Evolutionary conservation across 2,113 vertebrate species (phyloP), one percentile per base, ranked within the genome.

Genomic region (Ursus arctos): DNA sequence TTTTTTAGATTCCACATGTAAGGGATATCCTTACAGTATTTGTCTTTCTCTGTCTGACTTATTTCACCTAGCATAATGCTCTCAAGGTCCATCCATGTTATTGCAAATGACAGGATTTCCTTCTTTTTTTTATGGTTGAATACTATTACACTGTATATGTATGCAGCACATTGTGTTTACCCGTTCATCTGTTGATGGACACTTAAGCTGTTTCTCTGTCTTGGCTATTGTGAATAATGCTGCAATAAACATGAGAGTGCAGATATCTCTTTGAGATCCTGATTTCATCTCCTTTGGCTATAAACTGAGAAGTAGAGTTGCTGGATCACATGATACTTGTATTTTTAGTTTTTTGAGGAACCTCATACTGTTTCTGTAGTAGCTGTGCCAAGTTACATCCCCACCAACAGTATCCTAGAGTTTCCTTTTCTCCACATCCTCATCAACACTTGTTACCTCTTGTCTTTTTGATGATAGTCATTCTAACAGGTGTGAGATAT

Each of bases 291-390:
- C 55, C 47, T 88, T 88, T 83, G 67, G 49, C 16, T 76, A 40
- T 14, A 59, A 76, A 63, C 47, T 13, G 26, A 55, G 36, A 57
- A 49, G 18, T 57, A 67, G 67, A n/a, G 33, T 14, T 93, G 47
- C 69, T 59, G 67, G 57, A 51, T 88, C 84, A 76, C 47, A 76
- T 40, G 15, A 18, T 61, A 82, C 33, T 40, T 82, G 18, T 53
- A 81, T 71, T 80, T 63, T 87, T 51, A 63, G 53, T 53, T 74
- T 95, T 92, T 88, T 82, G 65, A 82, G 76, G 19, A 74, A 82
- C 22, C 43, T 92, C 74, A n/a, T 47, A 85, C 28, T 74, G 24
- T 76, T 96, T 83, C 21, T 10, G 10, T 40, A 67, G 36, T 76
- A 49, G n/a, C 47, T 76, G 14, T 1, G 65, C 51, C 47, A 92